Conservation (phyloP, 2,113 vertebrate species). For the Bettongia penicillata region DNA sequence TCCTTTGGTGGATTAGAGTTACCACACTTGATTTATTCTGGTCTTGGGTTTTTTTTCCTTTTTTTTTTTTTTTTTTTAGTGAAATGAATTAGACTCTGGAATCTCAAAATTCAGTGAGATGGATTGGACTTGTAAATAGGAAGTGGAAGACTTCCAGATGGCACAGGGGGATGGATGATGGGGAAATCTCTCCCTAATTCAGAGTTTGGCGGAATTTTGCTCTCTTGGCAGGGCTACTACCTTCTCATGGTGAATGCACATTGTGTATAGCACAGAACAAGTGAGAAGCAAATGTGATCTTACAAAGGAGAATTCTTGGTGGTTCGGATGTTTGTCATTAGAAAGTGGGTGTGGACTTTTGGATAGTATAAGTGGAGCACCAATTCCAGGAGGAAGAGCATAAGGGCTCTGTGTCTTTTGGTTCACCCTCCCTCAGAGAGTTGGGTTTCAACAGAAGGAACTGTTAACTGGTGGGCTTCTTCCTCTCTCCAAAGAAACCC, state of each 20-base stretch:
- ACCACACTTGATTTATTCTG: conserved; percentile 40
- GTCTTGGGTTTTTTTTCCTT: neutral
- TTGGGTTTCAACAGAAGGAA: conserved; percentile 22
- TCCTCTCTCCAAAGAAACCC: neutral
- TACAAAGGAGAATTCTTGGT: conserved; percentile 22
- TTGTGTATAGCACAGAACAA: conserved; percentile 1
- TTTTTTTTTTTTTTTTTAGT: neutral
- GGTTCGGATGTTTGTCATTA: conserved; percentile 62
- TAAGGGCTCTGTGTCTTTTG: neutral
- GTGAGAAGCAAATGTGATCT: neutral
- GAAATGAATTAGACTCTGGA: conserved; percentile 53
- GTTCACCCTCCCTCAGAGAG: conserved; percentile 25
- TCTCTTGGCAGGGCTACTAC: conserved; percentile 61
- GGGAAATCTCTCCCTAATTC: conserved; percentile 70
- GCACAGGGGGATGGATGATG: conserved; percentile 19
- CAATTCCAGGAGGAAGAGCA: conserved; percentile 50
- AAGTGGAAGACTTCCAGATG: conserved; percentile 66
- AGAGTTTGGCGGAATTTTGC: conserved; percentile 46
- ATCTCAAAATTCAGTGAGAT: conserved; percentile 13
- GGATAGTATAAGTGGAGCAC: conserved; percentile 48
- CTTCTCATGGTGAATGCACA: conserved; percentile 42
- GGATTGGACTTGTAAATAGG: conserved; percentile 70
- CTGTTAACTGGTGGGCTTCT: neutral
- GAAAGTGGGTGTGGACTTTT: conserved; percentile 39
- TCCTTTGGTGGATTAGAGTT: neutral